Evolutionary conservation across 2,113 vertebrate genomes (phyloP).

Genomic region (Xenus cinereus): DNA sequence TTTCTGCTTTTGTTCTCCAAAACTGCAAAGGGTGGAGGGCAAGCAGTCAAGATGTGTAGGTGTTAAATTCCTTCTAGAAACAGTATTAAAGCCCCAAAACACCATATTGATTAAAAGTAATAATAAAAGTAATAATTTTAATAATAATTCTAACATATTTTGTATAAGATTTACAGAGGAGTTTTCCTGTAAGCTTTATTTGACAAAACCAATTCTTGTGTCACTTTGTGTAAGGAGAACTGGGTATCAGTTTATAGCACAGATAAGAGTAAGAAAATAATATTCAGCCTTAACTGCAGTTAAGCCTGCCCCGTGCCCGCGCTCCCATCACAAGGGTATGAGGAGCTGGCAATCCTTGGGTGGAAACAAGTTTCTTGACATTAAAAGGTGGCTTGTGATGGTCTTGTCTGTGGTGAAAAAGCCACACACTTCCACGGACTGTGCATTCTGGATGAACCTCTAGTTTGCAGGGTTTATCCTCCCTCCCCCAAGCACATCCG

Average conservation of each 20-base stretch:
- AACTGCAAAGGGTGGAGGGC: neutral
- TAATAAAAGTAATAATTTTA: neutral
- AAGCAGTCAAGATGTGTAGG: neutral
- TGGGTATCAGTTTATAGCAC: neutral
- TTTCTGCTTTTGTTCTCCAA: conserved; percentile 20
- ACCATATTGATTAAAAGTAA: neutral
- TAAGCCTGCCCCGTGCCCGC: fast-evolving
- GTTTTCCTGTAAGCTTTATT: neutral
- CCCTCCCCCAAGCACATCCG: fast-evolving
- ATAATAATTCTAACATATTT: fast-evolving
- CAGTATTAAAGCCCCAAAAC: neutral
- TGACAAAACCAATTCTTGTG: neutral
- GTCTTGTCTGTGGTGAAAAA: neutral
- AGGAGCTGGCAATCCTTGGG: neutral
- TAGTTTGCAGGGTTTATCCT: neutral
- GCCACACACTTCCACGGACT: fast-evolving
- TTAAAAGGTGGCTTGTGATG: neutral
- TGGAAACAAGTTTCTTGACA: neutral
- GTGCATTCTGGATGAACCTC: fast-evolving
- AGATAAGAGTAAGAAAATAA: neutral
- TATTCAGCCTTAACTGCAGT: too few relatives aligned
- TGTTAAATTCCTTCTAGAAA: conserved; percentile 6
- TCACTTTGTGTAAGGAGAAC: fast-evolving
- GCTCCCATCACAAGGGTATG: fast-evolving
- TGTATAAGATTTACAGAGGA: neutral